Evolutionary conservation across 2,797 vertebrate genomes (phyloP).

Genomic region (Acropternis orthonyx): DNA sequence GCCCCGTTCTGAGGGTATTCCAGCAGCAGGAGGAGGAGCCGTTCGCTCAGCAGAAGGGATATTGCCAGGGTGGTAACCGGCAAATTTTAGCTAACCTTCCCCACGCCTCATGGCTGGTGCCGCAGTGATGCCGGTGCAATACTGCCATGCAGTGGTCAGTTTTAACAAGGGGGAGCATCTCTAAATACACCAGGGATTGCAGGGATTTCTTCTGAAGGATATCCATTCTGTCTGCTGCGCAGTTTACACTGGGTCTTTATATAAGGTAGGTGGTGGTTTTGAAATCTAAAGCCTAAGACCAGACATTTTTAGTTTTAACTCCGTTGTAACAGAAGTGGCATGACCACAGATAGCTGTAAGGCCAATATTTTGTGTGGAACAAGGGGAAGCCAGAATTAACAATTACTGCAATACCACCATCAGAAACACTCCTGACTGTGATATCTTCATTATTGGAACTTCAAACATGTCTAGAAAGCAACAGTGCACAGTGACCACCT

Average conservation of each 20-base stretch:
- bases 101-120: not conserved
- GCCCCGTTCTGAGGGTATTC: not conserved
- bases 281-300: not conserved
- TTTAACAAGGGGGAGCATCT: not conserved
- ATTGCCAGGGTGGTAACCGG: rapidly evolving
- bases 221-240: not conserved
- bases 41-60: not conserved
- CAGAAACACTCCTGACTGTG: not conserved
- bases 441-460: not conserved
- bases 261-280: not conserved
- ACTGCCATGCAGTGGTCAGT: constrained; percentile 34
- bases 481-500: not conserved
- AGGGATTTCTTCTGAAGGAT: not conserved
- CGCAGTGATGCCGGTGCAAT: not conserved
- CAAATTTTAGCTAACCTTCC: not conserved
- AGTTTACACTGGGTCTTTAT: not conserved
- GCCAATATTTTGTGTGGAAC: not conserved
- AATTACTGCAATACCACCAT: not conserved
- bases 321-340: not conserved
- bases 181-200: not conserved
- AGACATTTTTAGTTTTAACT: not conserved
- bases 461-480: not conserved
- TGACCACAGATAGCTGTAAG: rapidly evolving
- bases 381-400: not conserved
- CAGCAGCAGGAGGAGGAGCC: rapidly evolving